Percentiles rank a stretch among this genome's conserved stretches.
phyloP scores from a whole-genome alignment of 2,888 invertebrate species.

The Gnatocerus cornutus region DNA sequence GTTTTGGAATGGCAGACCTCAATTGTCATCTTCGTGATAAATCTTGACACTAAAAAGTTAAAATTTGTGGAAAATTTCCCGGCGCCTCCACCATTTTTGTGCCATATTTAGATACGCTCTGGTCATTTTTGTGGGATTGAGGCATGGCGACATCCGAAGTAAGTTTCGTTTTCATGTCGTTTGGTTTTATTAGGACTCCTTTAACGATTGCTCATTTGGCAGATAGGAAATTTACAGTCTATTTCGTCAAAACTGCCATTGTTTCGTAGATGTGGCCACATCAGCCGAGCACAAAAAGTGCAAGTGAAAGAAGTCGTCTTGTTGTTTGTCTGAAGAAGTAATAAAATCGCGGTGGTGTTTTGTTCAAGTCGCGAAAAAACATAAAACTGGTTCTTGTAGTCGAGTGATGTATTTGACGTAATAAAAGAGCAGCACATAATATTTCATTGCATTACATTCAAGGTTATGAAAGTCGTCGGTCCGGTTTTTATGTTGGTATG shows the following conservation, averaged over 20 bases:
- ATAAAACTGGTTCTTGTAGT: slow-evolving; percentile 21
- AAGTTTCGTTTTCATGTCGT: background rate
- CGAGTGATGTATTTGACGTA: slow-evolving; percentile 19
- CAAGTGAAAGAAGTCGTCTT: slow-evolving; percentile 13
- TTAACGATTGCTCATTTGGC: background rate
- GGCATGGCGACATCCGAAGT: background rate
- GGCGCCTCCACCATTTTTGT: too few species aligned
- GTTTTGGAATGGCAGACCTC: too few species aligned
- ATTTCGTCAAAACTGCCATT: slow-evolving; percentile 5
- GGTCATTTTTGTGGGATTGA: too few species aligned
- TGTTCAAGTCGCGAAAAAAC: slow-evolving; percentile 22
- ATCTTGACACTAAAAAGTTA: too few species aligned
- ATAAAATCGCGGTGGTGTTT: slow-evolving; percentile 37
- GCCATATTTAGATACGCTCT: too few species aligned
- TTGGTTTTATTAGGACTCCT: slow-evolving; percentile 1
- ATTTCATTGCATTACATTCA: slow-evolving; percentile 23
- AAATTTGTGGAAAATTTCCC: too few species aligned
- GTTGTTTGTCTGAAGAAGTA: slow-evolving; percentile 19
- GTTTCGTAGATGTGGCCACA: slow-evolving; percentile 12
- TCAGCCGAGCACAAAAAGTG: slow-evolving; percentile 14
- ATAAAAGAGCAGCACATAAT: slow-evolving; percentile 15
- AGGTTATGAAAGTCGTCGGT: slow-evolving; percentile 14
- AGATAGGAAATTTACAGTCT: slow-evolving; percentile 17
- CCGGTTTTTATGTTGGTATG: slow-evolving; percentile 28
- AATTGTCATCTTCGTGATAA: too few species aligned